Base-by-base conservation (phyloP, 2,113 vertebrate genomes). In the Melanerpes aurifrons region DNA sequence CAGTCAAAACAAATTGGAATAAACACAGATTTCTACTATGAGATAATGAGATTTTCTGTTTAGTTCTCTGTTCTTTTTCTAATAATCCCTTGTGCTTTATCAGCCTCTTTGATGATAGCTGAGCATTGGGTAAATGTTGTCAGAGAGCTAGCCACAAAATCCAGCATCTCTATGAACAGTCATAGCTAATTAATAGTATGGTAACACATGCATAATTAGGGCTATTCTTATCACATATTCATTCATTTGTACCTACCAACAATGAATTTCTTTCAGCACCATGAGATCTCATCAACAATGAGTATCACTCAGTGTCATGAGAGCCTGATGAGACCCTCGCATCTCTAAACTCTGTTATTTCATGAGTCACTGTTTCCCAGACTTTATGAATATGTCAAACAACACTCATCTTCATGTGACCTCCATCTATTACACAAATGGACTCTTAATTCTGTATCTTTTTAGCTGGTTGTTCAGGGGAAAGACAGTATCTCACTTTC, bases 341-440 rank as follows among this genome's bases (percentile, higher is more conserved):
- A 71, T 90, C 61, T 83, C 58, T 71, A 91, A 9, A 75, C 57
- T 90, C 64, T 47, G 32, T 81, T 88, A 71, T 77, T 95, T 93
- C 92, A 86, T 96, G 96, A 96, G 72, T 96, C 94, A 96, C 90
- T 5, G 2, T 68, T 96, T 96, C 93, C 87, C 82, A 94, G 82
- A 93, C 64, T 91, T 86, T 37, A 64, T 88, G 79, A 93, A 74
- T 75, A 80, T 10, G 11, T 68, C 68, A 57, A 90, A 89, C 72
- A 94, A 71, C 72, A 71, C 15, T 90, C 54, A 56, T 88, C 48
- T 93, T 81, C 92, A 83, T 88, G 82, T 94, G 93, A 92, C 66
- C 66, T 90, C 32, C 48, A 11, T 81, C 76, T 45, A 3, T 88
- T 77, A 64, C 6, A 7, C 53, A 86, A 95, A 67, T 22, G 67